Conservation (phyloP, 2,888 invertebrate species). For the Cheilosia urbana region DNA sequence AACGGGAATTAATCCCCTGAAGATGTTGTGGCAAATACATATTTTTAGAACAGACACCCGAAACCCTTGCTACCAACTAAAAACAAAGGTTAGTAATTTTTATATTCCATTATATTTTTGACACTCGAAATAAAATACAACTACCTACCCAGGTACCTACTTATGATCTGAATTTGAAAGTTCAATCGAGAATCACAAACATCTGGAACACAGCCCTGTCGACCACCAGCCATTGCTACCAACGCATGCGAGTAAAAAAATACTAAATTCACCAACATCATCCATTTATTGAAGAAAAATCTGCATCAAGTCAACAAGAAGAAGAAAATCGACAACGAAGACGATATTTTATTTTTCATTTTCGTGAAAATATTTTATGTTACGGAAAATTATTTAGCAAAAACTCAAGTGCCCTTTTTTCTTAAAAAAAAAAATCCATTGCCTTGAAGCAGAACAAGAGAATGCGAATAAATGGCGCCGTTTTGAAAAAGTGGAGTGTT, state of each 20-base stretch:
- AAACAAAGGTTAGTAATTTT: no score
- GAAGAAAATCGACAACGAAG: slow-evolving; percentile 69
- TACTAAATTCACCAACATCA: slow-evolving; percentile 31
- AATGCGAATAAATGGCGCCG: slow-evolving; percentile 74
- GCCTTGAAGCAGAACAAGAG: slow-evolving; percentile 50
- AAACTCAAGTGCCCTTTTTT: slow-evolving; percentile 29
- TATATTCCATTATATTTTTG: no score
- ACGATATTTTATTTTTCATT: slow-evolving; percentile 61
- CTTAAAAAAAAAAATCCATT: slow-evolving; percentile 21
- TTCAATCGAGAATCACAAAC: not conserved
- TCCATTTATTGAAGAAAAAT: slow-evolving; percentile 60
- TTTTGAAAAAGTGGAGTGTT: slow-evolving; percentile 72
- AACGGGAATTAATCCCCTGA: no score
- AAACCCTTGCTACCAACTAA: no score
- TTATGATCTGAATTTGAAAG: no score
- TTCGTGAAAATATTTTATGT: slow-evolving; percentile 49
- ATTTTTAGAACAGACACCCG: no score
- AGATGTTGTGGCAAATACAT: no score
- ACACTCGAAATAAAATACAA: not conserved
- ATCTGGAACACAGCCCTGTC: slow-evolving; percentile 6
- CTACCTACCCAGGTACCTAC: no score
- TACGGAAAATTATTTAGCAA: slow-evolving; percentile 28
- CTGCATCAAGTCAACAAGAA: slow-evolving; percentile 63
- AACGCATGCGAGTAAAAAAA: slow-evolving; percentile 2
- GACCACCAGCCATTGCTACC: slow-evolving; percentile 24